Conservation (phyloP, 2,888 invertebrate species). For the Caenorhabditis sulstoni region DNA sequence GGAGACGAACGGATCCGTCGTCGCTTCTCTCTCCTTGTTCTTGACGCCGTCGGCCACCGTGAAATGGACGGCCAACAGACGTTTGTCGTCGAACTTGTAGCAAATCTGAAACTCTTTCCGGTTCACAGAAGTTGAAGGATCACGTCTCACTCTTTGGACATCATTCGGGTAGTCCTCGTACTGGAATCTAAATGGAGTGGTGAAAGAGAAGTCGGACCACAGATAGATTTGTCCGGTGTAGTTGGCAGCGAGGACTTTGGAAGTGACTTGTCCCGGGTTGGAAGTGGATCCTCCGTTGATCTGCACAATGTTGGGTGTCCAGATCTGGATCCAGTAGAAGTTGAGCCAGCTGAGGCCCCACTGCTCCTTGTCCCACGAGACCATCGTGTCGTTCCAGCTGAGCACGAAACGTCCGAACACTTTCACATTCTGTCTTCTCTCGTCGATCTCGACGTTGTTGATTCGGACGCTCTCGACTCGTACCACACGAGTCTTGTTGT, state of each 20-base stretch:
- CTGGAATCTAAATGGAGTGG: conserved; percentile 78
- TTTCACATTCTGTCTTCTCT: conserved; percentile 75
- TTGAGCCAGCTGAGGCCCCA: conserved; percentile 81
- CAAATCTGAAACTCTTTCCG: conserved; percentile 71
- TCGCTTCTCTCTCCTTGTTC: conserved; percentile 74
- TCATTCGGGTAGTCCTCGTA: conserved; percentile 80
- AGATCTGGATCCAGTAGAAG: conserved; percentile 81
- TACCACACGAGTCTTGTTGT: conserved; percentile 68
- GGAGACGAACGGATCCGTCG: conserved; percentile 77
- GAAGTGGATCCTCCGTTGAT: conserved; percentile 75
- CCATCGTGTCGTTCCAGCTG: conserved; percentile 80
- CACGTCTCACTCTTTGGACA: conserved; percentile 67
- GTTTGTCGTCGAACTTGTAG: conserved; percentile 80
- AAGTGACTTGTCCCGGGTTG: conserved; percentile 74
- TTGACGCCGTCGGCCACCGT: conserved; percentile 73
- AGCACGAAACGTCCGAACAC: conserved; percentile 79
- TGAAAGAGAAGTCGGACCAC: conserved; percentile 79
- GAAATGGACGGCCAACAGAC: conserved; percentile 79
- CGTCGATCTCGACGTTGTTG: conserved; percentile 79
- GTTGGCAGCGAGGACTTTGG: conserved; percentile 80
- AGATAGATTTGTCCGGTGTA: conserved; percentile 80
- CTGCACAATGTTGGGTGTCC: conserved; percentile 79
- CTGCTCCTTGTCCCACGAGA: conserved; percentile 80
- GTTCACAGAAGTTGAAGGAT: background rate
- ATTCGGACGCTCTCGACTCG: conserved; percentile 78